A percentile compares a stretch with the other conserved stretches of the same genome.
phyloP scores from a whole-genome alignment of 2,888 invertebrate genomes.

The Petrolisthes cinctipes region DNA sequence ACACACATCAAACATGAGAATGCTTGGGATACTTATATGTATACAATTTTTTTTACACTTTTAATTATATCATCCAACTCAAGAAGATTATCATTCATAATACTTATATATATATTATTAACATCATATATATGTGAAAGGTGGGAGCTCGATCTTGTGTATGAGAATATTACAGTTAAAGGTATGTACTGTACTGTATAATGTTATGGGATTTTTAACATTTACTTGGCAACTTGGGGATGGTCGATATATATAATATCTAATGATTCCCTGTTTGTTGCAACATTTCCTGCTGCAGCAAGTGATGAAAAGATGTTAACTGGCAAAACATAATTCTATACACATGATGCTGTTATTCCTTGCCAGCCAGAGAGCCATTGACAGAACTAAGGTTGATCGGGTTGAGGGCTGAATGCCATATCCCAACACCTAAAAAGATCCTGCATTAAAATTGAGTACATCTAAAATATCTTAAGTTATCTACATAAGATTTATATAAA shows the following conservation, averaged over 20 bases:
- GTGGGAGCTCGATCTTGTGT: conserved; percentile 35
- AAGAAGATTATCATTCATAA: conserved; percentile 47
- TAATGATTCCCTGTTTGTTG: neutral
- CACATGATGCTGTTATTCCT: neutral
- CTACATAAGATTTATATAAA: conserved; percentile 35
- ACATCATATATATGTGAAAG: conserved; percentile 48
- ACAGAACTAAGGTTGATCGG: neutral
- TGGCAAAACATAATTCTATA: neutral
- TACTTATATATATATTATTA: conserved; percentile 38
- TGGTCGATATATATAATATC: neutral
- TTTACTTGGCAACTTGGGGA: conserved; percentile 3
- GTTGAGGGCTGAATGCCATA: neutral
- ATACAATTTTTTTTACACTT: conserved; percentile 37
- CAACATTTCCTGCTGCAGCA: neutral
- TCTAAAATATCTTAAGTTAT: conserved; percentile 42
- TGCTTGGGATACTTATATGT: conserved; percentile 58
- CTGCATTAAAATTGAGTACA: conserved; percentile 27
- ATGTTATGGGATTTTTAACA: neutral
- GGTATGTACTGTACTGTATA: neutral
- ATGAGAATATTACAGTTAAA: neutral
- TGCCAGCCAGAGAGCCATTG: neutral
- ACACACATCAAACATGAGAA: conserved; percentile 60
- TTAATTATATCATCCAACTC: conserved; percentile 38
- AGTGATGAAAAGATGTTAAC: neutral
- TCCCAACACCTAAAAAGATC: neutral